Conservation (phyloP, 2,113 vertebrate species). For the Urocolius indicus region DNA sequence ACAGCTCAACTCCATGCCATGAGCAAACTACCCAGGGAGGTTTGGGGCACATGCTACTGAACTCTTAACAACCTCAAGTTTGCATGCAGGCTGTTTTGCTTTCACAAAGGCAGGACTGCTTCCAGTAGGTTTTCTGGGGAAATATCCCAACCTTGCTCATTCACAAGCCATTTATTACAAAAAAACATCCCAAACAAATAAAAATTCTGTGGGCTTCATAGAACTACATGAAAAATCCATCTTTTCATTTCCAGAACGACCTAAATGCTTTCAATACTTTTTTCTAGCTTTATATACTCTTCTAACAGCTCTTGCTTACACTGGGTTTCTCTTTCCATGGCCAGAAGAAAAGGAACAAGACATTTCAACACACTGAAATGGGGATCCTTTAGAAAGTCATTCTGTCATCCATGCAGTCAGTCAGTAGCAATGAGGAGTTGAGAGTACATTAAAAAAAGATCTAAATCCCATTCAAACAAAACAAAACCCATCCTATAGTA, state of each 20-base stretch:
- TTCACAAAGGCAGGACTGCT: background rate
- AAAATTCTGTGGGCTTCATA: background rate
- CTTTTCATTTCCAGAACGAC: constrained; percentile 16
- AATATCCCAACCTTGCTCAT: background rate
- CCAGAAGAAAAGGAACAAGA: constrained; percentile 33
- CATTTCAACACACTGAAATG: background rate
- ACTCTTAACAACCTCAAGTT: rapidly evolving
- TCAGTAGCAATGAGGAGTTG: background rate
- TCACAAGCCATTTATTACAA: background rate
- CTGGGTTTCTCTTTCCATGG: background rate
- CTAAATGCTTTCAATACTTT: constrained; percentile 8
- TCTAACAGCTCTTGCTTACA: constrained; percentile 39
- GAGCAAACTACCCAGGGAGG: background rate
- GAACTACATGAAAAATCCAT: background rate
- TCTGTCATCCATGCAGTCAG: constrained; percentile 5
- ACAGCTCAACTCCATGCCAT: background rate
- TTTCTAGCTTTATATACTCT: constrained; percentile 3
- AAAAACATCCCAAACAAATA: background rate
- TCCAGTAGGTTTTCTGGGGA: background rate
- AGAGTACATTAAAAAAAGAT: constrained; percentile 41
- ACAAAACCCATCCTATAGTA: constrained; percentile 14
- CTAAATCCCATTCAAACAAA: constrained; percentile 56
- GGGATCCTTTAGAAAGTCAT: background rate
- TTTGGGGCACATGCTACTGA: background rate
- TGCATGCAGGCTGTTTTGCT: background rate